Percentiles rank a stretch among this genome's conserved stretches.
Conservation (phyloP, 2,113 vertebrate genomes). For the Tauraco erythrolophus region DNA sequence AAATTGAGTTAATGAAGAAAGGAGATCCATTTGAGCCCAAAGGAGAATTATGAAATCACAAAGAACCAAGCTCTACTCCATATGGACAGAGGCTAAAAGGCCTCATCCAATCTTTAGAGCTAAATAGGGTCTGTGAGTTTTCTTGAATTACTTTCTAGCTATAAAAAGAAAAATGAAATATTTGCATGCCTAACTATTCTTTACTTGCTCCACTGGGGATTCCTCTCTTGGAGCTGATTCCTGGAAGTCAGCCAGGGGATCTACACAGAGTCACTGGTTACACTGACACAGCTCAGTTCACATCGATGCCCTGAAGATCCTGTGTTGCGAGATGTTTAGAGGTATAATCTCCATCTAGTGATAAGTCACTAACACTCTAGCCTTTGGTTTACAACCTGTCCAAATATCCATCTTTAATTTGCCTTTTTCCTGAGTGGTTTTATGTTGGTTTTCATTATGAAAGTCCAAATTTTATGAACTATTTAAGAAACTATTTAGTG, state of each 20-base stretch:
- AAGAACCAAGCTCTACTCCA: background rate
- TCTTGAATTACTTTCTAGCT: background rate
- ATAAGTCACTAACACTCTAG: background rate
- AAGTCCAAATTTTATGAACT: background rate
- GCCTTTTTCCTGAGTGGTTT: background rate
- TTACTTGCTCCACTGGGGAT: background rate
- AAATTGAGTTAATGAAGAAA: background rate
- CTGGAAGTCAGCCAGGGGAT: background rate
- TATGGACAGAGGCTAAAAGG: background rate
- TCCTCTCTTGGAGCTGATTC: background rate
- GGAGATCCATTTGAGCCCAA: background rate
- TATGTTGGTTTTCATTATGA: background rate
- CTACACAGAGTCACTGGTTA: background rate
- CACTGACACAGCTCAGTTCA: background rate
- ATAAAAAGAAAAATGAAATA: background rate
- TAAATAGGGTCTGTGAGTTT: background rate
- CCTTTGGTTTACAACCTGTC: background rate
- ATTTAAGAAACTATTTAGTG: background rate
- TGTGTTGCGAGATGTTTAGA: background rate
- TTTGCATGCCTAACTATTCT: background rate
- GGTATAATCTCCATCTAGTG: background rate
- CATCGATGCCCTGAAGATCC: background rate
- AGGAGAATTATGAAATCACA: background rate
- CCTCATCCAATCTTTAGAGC: background rate
- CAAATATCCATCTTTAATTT: background rate